A percentile compares a stretch with the other conserved stretches of the same genome.
Conservation (phyloP, 2,888 invertebrate genomes). For the Odontocolon sp. region DNA sequence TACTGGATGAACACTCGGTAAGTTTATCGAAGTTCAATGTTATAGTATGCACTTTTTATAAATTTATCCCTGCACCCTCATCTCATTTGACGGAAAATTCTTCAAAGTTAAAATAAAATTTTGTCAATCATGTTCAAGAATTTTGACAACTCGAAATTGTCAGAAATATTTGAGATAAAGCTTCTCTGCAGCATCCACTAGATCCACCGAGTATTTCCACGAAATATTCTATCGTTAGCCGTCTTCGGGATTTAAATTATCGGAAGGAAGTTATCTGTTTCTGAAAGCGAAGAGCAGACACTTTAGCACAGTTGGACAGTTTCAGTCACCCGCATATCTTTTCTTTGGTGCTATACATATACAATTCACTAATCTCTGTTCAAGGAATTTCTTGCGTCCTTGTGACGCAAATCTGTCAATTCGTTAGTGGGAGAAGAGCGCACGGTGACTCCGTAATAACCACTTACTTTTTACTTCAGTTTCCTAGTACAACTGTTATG, state of each 20-base stretch:
- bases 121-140: no score
- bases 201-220: background rate
- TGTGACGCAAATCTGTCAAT: background rate
- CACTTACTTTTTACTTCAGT: background rate
- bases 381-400: background rate
- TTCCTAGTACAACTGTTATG: background rate
- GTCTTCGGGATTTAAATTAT: background rate
- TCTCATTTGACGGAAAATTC: background rate
- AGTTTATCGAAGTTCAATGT: slow-evolving; percentile 69
- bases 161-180: no score
- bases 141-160: no score
- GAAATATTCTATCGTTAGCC: slow-evolving; percentile 7
- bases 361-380: background rate
- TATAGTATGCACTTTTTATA: background rate
- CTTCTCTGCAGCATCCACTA: background rate
- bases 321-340: slow-evolving; percentile 13
- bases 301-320: slow-evolving; percentile 30
- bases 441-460: background rate
- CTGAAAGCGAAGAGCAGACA: slow-evolving; percentile 2
- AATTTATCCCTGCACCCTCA: background rate
- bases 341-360: background rate
- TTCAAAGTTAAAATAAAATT: no score
- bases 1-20: slow-evolving; percentile 96
- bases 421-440: background rate
- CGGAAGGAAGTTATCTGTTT: slow-evolving; percentile 18